phyloP scores from a whole-genome alignment of 1,140 invertebrate genomes.

The Drosophila suzukii region DNA sequence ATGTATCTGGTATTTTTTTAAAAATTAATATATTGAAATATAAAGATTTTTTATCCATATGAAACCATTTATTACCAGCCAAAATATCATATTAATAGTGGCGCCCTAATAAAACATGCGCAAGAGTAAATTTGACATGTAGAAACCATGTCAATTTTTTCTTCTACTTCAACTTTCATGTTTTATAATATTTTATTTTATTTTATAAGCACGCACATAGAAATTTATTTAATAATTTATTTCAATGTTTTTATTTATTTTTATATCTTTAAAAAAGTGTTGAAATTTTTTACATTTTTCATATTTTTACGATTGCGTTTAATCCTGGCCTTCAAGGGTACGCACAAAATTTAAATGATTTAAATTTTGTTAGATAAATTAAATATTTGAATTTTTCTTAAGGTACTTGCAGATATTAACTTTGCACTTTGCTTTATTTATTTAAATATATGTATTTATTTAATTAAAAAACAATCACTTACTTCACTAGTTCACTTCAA shows the following conservation, averaged over 20 bases:
- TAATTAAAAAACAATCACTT: neutral
- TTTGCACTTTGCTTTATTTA: neutral
- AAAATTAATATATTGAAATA: neutral
- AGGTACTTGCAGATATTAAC: neutral
- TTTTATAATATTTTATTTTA: neutral
- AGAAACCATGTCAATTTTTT: neutral
- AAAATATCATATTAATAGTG: too few relatives aligned
- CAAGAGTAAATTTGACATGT: neutral
- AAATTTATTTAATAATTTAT: too few relatives aligned
- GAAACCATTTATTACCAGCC: too few relatives aligned
- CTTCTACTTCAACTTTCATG: neutral
- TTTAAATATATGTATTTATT: too few relatives aligned
- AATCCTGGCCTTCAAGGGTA: too few relatives aligned
- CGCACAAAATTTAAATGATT: too few relatives aligned
- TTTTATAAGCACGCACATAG: neutral
- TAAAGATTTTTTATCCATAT: neutral
- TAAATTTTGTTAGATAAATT: too few relatives aligned
- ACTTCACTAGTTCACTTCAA: neutral
- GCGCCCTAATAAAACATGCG: neutral
- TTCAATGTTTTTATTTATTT: too few relatives aligned
- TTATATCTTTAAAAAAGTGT: too few relatives aligned
- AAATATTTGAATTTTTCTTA: too few relatives aligned
- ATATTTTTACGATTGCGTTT: too few relatives aligned
- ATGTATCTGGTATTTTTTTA: neutral
- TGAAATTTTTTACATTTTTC: too few relatives aligned